Evolutionary conservation across 1,140 invertebrate species (phyloP).

Genomic region (Proctacanthus coquilletti): DNA sequence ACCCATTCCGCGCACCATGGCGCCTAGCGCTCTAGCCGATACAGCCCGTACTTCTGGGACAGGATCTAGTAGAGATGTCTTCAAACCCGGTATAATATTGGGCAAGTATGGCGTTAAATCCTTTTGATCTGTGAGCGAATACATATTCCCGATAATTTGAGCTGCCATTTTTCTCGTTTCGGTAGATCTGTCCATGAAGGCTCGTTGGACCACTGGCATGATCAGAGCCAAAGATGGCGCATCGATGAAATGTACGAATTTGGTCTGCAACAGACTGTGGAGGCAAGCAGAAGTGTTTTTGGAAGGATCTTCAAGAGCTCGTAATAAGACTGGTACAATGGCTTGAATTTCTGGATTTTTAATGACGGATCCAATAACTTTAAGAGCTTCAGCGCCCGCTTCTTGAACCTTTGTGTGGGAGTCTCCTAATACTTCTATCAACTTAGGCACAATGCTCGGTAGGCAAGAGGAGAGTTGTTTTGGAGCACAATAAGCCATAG

Average conservation of each 20-base stretch:
- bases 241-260: conserved; percentile 99
- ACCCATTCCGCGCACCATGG: conserved; percentile 94
- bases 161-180: conserved; percentile 98
- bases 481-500: conserved; percentile 96
- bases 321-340: conserved; percentile 79
- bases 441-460: conserved; percentile 94
- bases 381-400: conserved; percentile 84
- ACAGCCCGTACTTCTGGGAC: conserved; percentile 91
- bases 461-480: conserved; percentile 96
- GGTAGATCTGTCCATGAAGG: conserved; percentile 91
- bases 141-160: conserved; percentile 99
- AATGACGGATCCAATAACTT: conserved; percentile 95
- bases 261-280: conserved; percentile 85
- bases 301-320: conserved; percentile 92
- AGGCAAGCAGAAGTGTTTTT: conserved; percentile 86
- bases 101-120: conserved; percentile 93
- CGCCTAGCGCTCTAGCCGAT: conserved; percentile 84
- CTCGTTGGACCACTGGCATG: conserved; percentile 96
- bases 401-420: conserved; percentile 97
- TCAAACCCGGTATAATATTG: conserved; percentile 91
- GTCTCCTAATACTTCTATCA: conserved; percentile 94
- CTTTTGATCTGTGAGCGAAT: conserved; percentile 96
- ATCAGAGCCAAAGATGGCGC: conserved; percentile 95
- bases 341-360: conserved; percentile 98
- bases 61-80: conserved; percentile 90